phyloP scores from a whole-genome alignment of 2,113 vertebrate genomes.

The Osmerus mordax region DNA sequence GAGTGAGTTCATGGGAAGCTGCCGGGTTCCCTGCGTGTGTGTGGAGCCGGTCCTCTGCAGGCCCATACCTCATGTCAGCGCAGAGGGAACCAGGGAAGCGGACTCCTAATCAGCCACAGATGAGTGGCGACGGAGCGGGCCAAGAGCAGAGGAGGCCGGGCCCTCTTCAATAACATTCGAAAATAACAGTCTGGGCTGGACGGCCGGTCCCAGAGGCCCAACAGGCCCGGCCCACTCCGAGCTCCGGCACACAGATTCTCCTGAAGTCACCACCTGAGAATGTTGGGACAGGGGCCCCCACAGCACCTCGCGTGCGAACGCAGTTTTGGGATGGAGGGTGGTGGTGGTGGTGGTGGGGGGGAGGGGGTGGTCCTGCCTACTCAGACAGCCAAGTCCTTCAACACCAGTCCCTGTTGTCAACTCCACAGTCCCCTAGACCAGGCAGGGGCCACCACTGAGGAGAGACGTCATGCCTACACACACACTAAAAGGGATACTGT shows the following conservation, averaged over 20 bases:
- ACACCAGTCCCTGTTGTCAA: not conserved
- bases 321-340: not conserved
- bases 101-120: conserved; percentile 35
- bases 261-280: conserved; percentile 61
- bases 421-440: not conserved
- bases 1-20: conserved; percentile 51
- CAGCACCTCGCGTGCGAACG: conserved; percentile 47
- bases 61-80: conserved; percentile 17
- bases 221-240: conserved; percentile 7
- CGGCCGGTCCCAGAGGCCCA: conserved; percentile 21
- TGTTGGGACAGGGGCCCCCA: conserved; percentile 31
- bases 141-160: conserved; percentile 5
- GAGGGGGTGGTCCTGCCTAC: not conserved
- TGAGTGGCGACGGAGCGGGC: conserved; percentile 18
- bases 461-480: not conserved
- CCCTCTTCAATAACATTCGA: conserved; percentile 27
- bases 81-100: conserved; percentile 2
- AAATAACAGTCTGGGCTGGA: conserved; percentile 37
- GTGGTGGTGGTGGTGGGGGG: not conserved
- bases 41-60: conserved; percentile 1
- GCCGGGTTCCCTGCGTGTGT: conserved; percentile 25
- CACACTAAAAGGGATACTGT: too few species aligned
- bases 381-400: not conserved
- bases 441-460: not conserved
- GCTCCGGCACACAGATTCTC: conserved; percentile 6